Base-by-base conservation (phyloP, 2,797 vertebrate species). In the Pogoniulus pusillus region DNA sequence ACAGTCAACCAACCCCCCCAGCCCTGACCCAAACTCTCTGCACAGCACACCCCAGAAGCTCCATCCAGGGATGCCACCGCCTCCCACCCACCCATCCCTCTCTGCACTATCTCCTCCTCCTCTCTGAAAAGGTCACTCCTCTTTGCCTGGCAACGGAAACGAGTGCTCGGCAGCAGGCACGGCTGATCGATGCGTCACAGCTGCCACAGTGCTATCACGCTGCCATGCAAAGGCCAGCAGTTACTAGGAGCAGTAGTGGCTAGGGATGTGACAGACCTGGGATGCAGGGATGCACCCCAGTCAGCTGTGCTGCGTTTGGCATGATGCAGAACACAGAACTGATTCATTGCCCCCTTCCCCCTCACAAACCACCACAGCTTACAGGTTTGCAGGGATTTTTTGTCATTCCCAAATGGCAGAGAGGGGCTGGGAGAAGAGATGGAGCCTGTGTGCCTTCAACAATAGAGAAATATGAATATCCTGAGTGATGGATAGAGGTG, bases 241-340 rank as follows among this genome's bases (percentile, higher is more conserved):
- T 14, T 55, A 32, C 74, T 69, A 20, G 47, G 53, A 18, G 10
- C 29, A 34, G 60, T 51, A 45, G 24, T 0, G 1, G 24, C 58
- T 20, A 7, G 30, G 55, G 74, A 72, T 7, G 55, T 12, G 63
- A 35, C 79, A 63, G 59, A 69, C 54, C 63, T 37, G 43, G 0
- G 82, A 12, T 7, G 7, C 9, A 17, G 81, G 35, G 49, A 35
- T 1, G 8, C 2, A 6, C 7, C 27, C 51, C 65, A 5, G 35
- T 26, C 3, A 4, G 76, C 58, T 41, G 76, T 1, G 0, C 41
- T 8, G 3, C n/a, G 8, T 39, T 58, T 43, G 55, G 35, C 71
- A 63, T 3, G 0, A 9, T 0, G 18, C 63, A 30, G 20, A 24
- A 34, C 27, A 4, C 20, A 0, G 14, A 35, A 57, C 6, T 2